Evolutionary conservation across 2,113 vertebrate species (phyloP).

Genomic region (Noturus placidus): DNA sequence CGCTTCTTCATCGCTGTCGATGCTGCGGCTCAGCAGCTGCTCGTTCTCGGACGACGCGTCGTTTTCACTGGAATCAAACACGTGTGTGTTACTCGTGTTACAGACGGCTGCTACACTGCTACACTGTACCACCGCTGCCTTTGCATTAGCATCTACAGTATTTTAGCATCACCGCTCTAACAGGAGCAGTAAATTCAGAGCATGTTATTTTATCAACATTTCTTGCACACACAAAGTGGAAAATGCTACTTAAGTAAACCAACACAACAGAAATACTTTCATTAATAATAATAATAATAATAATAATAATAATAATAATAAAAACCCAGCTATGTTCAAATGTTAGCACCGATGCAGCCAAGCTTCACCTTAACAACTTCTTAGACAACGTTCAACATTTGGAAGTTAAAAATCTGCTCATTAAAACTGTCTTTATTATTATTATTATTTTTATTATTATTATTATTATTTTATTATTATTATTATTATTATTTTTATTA

Average conservation of each 20-base stretch:
- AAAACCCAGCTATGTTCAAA: neutral
- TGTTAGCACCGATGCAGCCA: neutral
- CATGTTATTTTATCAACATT: neutral
- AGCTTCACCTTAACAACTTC: neutral
- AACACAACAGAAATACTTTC: neutral
- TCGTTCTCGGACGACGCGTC: slow-evolving; percentile 97
- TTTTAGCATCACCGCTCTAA: neutral
- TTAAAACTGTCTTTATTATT: neutral
- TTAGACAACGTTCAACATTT: neutral
- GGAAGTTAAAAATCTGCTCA: neutral
- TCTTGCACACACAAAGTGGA: neutral
- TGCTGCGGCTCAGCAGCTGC: slow-evolving; percentile 91
- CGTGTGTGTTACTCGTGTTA: neutral
- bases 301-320: no score
- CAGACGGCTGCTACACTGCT: neutral
- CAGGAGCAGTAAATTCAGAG: neutral
- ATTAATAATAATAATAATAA: no score
- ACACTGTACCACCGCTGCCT: neutral
- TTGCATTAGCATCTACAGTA: neutral
- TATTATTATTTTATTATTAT: neutral
- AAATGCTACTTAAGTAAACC: no score
- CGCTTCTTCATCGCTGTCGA: slow-evolving; percentile 95
- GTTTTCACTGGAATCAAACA: slow-evolving; percentile 81
- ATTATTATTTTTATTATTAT: no score
- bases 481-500: no score